A percentile compares a stretch with the other conserved stretches of the same genome.
Evolutionary conservation across 2,797 vertebrate genomes (phyloP).

Genomic region (Poecilia gillii): DNA sequence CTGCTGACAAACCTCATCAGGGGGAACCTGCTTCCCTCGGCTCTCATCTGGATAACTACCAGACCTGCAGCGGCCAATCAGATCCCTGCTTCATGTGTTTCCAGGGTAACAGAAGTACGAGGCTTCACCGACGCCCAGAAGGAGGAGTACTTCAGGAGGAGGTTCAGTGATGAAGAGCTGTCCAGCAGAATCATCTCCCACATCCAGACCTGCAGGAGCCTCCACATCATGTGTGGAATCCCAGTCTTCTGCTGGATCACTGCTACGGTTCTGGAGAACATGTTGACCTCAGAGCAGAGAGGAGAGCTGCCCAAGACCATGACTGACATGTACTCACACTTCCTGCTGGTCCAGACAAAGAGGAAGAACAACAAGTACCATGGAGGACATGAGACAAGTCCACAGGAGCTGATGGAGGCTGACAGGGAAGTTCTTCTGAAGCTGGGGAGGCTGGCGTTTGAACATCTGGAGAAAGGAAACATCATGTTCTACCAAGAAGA

Average conservation of each 20-base stretch:
- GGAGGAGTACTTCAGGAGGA: too few species aligned
- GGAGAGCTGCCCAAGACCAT: not conserved
- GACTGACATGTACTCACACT: not conserved
- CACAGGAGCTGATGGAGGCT: not conserved
- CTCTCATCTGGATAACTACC: too few species aligned
- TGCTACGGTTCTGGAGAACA: not conserved
- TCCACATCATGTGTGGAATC: not conserved
- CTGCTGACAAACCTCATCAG: too few species aligned
- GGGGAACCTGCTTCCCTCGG: too few species aligned
- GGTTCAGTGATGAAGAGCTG: not conserved
- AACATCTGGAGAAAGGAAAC: too few species aligned
- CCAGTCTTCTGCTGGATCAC: slow-evolving; percentile 11
- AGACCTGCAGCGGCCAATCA: too few species aligned
- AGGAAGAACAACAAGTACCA: not conserved
- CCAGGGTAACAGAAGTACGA: too few species aligned
- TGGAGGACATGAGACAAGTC: not conserved
- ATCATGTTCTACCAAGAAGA: too few species aligned
- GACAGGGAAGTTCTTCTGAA: not conserved
- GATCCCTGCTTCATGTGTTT: too few species aligned
- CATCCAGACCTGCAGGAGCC: not conserved
- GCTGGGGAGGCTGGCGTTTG: too few species aligned
- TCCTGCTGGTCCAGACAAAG: not conserved
- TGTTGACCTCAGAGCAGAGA: not conserved
- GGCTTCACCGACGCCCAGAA: too few species aligned
- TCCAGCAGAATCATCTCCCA: not conserved